Evolutionary conservation across 2,888 invertebrate species (phyloP), one percentile per base, ranked within the genome.

Genomic region (Tachystola acroxantha): DNA sequence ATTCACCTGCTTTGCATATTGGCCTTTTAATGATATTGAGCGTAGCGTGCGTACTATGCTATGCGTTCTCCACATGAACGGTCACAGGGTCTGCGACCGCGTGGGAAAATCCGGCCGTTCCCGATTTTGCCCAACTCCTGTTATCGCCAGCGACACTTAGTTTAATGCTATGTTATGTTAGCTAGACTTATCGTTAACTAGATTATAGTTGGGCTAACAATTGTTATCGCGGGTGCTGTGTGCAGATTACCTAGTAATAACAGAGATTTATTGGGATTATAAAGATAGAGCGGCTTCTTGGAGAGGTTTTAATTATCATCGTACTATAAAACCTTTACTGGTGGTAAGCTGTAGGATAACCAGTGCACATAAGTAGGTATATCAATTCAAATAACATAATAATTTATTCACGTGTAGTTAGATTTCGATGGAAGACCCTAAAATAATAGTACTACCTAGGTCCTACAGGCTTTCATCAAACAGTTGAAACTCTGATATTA

Each of bases 101-200:
- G 79, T 80, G 81, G 72, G 81, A 81, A 77, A 67, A 54, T 49
- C 52, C 62, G 65, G 65, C 49, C 65, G 53, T 65, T 49, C 10
- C 49, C 36, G 35, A 10, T 32, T 16, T 42, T 58, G 59, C 54
- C 63, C 44, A 52, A 58, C 57, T 59, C 42, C 32, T 49, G 45
- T 49, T 64, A 62, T 50, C 55, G 50, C 48, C 45, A 37, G 49
- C 50, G 32, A 50, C 61, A 45, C 50, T 39, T 19, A 22, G 32
- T 24, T 7, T 27, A 27, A 27, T 27, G 11, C 27, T 7, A 27
- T 27, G 11, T 2, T 27, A n/a, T 27, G 10, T 27, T 11, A 27
- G 6, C 11, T 11, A 27, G 11, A 11, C 24, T 36, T 36, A 32
- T 36, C 36, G 11, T 36, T 5, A 27, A 11, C 27, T 5, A 11